Conservation (phyloP, 2,113 vertebrate genomes). For the Mixornis gularis region DNA sequence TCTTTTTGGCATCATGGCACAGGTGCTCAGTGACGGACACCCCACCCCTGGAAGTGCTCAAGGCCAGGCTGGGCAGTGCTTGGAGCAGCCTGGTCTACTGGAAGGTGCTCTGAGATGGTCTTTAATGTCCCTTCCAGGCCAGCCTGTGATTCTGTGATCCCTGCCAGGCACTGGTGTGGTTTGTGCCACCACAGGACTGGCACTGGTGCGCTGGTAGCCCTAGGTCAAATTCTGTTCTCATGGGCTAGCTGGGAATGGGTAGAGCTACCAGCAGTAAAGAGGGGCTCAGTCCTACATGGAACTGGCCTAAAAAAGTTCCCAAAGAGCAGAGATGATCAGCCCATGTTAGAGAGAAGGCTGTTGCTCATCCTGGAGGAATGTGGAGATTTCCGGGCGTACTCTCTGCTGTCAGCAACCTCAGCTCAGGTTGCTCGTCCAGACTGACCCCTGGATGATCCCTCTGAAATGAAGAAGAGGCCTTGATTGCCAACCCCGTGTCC, state of each 20-base stretch:
- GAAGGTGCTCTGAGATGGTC: not conserved
- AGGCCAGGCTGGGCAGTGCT: not conserved
- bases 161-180: not conserved
- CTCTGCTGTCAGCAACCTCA: constrained; percentile 17
- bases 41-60: not conserved
- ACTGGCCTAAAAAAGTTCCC: not conserved
- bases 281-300: not conserved
- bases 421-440: not conserved
- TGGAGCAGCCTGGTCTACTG: not conserved
- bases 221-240: rapidly evolving
- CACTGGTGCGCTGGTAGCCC: not conserved
- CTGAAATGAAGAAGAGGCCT: not conserved
- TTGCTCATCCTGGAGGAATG: constrained; percentile 25
- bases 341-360: not conserved
- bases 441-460: constrained; percentile 5
- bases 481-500: not conserved
- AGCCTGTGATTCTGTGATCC: not conserved
- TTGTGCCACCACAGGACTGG: not conserved
- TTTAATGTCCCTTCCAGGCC: not conserved
- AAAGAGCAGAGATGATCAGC: not conserved
- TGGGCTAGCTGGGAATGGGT: not conserved
- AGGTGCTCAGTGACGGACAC: not conserved
- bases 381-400: not conserved
- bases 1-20: not conserved
- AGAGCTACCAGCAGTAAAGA: not conserved